Percentiles rank a stretch among this genome's conserved stretches.
Evolutionary conservation across 2,113 vertebrate species (phyloP).

Genomic region (Laticauda colubrina): DNA sequence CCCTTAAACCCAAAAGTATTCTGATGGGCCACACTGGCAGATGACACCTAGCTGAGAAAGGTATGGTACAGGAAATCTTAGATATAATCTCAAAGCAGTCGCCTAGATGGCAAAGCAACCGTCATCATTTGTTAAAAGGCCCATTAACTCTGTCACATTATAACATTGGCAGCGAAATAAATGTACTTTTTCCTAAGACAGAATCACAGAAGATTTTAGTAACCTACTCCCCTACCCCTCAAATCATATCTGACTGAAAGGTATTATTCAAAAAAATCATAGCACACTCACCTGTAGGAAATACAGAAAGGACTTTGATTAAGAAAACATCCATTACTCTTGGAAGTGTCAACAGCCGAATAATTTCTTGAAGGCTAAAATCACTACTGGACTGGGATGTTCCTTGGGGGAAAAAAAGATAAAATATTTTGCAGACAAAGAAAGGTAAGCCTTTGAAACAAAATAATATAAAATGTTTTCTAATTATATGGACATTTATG

Average conservation of each 20-base stretch:
- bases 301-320: slow-evolving; percentile 80
- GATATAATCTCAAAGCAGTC: too few species aligned
- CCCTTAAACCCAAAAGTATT: neutral
- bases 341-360: slow-evolving; percentile 80
- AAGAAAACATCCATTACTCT: slow-evolving; percentile 78
- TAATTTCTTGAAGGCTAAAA: slow-evolving; percentile 83
- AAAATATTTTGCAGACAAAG: neutral
- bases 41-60: neutral
- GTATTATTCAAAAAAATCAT: slow-evolving; percentile 24
- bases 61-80: neutral
- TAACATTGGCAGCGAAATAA: neutral
- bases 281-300: slow-evolving; percentile 82
- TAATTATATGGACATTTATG: neutral
- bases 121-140: neutral
- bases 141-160: neutral
- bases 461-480: neutral
- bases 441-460: slow-evolving; percentile 12
- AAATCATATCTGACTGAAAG: neutral
- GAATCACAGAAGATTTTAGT: slow-evolving; percentile 1
- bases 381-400: slow-evolving; percentile 59
- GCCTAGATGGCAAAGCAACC: neutral
- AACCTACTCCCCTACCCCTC: neutral
- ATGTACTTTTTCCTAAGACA: neutral
- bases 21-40: neutral
- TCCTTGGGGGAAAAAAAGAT: slow-evolving; percentile 40